Base-by-base conservation (phyloP, 1,140 invertebrate genomes). In the Diorhabda sublineata region DNA sequence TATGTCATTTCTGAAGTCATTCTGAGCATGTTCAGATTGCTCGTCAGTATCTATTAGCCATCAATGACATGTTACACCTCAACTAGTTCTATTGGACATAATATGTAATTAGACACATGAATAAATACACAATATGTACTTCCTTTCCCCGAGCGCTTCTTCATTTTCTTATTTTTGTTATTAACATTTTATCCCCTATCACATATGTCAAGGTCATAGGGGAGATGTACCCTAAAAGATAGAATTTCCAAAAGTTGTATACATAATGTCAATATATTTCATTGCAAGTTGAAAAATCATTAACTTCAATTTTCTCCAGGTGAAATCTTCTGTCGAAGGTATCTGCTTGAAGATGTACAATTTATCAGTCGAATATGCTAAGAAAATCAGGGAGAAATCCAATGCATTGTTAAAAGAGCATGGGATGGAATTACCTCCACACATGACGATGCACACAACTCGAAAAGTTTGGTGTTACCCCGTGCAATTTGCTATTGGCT, bases 391-490 rank as follows among this genome's bases (percentile, higher is more conserved):
- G 64, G 95, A 97, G 71, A 94, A 92, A 79, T 93, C 97, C 75
- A 87, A 89, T 80, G 87, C 90, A 68, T 83, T 97, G 66, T 82
- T 97, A 8, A 95, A 94, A 80, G 94, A 96, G 76, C 91, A 93
- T 82, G 92, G 91, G 67, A 89, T 93, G 76, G 93, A 95, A 79
- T 82, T 91, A 45, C 85, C 87, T 68, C 85, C 85, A 9, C 89
- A 67, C 9, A 87, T 86, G 42, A 83, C 90, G 59, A 88, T 89
- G 56, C 87, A 86, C 45, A 88, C 88, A 11, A 85, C 90, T 43
- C 87, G 94, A 58, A 96, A 96, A 83, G 94, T 97, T 58, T 95
- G 93, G 90, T 98, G 96, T 86, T 98, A 97, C 82, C 93, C 95
- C 3, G 88, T 96, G 67, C 94, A 97, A 83, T 94, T 97, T 83